Evolutionary conservation across 2,113 vertebrate species (phyloP), one percentile per base, ranked within the genome.

Genomic region (Hypocryptadius cinnamomeus): DNA sequence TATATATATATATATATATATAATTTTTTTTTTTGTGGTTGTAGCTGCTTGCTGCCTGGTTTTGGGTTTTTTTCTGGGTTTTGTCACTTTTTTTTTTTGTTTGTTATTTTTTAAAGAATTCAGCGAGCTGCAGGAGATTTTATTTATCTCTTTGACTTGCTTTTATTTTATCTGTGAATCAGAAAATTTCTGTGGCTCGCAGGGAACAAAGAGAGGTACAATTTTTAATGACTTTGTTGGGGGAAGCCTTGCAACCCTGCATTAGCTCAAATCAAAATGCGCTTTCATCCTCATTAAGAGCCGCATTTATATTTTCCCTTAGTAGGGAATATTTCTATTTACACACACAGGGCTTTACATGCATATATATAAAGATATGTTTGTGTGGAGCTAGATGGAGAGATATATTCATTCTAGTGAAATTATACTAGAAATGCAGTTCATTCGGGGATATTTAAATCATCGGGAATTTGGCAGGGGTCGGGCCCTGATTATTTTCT

Each of bases 371-470:
- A 72, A 60, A 95, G 94, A 94, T 76, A 85, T 31, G 92, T 92
- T 96, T 94, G 80, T 91, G 84, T 50, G 68, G 51, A 76, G 86
- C 78, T 24, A 92, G 92, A 94, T 93, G 87, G 87, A 94, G 93
- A 91, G 96, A 96, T 87, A 94, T 2, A 39, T 9, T 44, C 87
- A 92, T 93, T 92, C 95, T 63, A 91, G 71, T 33, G 89, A 89
- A 93, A 93, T 89, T 85, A 91, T 39, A 57, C 91, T 63, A 53
- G 95, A 92, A 91, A 91, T 3, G 81, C 79, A 37, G 89, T 89
- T 93, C 92, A 83, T 80, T 85, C 44, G 85, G 91, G 91, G 95
- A 91, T 93, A 94, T 94, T 92, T 92, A 96, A 92, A 94, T 95
- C 91, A 5, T 1, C 11, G 89, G 33, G 70, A 85, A 89, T 95